Conservation (phyloP, 2,113 vertebrate species). For the Onychostoma macrolepis region DNA sequence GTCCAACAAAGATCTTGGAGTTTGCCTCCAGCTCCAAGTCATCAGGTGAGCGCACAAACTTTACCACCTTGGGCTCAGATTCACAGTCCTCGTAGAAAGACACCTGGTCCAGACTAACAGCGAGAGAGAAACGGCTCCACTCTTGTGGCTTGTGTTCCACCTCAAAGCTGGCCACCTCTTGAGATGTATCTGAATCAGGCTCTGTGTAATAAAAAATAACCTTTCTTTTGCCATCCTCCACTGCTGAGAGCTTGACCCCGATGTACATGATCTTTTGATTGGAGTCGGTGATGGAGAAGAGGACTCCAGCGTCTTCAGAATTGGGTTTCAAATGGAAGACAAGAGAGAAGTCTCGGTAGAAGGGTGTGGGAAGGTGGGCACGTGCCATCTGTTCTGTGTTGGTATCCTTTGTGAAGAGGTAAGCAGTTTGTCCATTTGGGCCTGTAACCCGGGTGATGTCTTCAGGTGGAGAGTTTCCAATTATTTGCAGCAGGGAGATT, state of each 20-base stretch:
- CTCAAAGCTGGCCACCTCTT: slow-evolving; percentile 79
- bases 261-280: slow-evolving; percentile 80
- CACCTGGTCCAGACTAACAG: slow-evolving; percentile 77
- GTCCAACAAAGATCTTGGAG: slow-evolving; percentile 87
- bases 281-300: slow-evolving; percentile 86
- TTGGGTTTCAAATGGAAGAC: slow-evolving; percentile 83
- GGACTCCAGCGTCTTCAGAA: slow-evolving; percentile 71
- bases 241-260: slow-evolving; percentile 84
- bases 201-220: slow-evolving; percentile 89
- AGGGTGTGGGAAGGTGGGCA: slow-evolving; percentile 80
- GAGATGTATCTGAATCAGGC: slow-evolving; percentile 74
- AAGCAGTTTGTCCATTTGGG: slow-evolving; percentile 71
- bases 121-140: slow-evolving; percentile 85
- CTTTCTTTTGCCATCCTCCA: slow-evolving; percentile 68
- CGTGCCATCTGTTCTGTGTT: slow-evolving; percentile 79
- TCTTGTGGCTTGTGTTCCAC: slow-evolving; percentile 76
- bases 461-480: slow-evolving; percentile 78
- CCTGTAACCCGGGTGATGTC: slow-evolving; percentile 72
- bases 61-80: slow-evolving; percentile 68
- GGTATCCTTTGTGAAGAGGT: slow-evolving; percentile 74
- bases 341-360: slow-evolving; percentile 89
- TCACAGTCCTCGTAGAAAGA: slow-evolving; percentile 85
- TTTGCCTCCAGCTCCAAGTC: slow-evolving; percentile 83
- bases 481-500: slow-evolving; percentile 85
- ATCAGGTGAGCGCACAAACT: slow-evolving; percentile 78